Evolutionary conservation across 2,888 invertebrate species (phyloP).

Genomic region (Lucinisca nassula): DNA sequence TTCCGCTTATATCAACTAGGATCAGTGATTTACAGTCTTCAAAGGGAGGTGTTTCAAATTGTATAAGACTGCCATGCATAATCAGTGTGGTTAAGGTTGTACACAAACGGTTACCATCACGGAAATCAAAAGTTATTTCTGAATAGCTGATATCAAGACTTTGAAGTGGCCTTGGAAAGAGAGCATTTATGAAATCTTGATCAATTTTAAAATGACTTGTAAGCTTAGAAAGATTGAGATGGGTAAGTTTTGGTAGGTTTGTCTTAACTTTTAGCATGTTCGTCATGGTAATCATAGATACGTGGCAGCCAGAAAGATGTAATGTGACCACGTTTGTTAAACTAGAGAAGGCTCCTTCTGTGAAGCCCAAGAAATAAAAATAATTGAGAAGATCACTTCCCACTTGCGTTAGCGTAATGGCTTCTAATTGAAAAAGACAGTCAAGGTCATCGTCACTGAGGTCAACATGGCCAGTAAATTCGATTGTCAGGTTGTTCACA

Average conservation of each 20-base stretch:
- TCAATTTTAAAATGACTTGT: neutral
- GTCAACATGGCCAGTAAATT: no score
- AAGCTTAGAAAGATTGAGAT: neutral
- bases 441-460: no score
- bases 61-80: neutral
- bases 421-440: no score
- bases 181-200: neutral
- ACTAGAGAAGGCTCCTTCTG: no score
- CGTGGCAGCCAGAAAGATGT: no score
- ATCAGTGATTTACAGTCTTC: neutral
- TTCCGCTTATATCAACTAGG: neutral
- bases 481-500: no score
- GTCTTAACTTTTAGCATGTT: no score
- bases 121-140: neutral
- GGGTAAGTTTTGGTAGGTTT: neutral
- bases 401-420: no score
- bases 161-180: neutral
- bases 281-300: no score
- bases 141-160: neutral
- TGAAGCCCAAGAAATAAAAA: no score
- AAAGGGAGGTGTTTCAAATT: neutral
- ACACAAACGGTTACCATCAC: neutral
- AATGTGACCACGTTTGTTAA: no score
- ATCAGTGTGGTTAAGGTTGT: neutral
- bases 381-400: no score